A percentile compares a stretch with the other conserved stretches of the same genome.
phyloP scores from a whole-genome alignment of 2,113 vertebrate species.

The Paracanthobrama guichenoti region DNA sequence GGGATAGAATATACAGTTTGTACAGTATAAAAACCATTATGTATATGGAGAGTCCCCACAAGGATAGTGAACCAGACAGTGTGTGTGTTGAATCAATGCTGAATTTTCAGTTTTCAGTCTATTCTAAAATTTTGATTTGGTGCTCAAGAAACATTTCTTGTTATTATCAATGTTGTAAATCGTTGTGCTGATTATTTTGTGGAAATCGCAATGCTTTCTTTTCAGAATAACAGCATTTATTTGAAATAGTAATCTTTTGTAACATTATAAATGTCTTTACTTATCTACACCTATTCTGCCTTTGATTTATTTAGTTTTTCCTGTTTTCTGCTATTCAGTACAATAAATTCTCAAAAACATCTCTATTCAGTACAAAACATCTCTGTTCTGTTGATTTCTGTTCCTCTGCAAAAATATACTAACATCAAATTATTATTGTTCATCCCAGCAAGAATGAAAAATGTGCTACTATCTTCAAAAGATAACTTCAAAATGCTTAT shows the following conservation, averaged over 20 bases:
- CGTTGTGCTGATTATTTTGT: background rate
- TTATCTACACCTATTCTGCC: background rate
- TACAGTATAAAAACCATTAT: too few species aligned
- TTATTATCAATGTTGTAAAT: background rate
- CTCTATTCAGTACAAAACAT: background rate
- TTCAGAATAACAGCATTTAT: background rate
- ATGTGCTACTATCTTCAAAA: background rate
- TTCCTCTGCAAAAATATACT: background rate
- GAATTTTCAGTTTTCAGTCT: background rate
- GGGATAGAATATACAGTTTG: too few species aligned
- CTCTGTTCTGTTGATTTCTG: background rate
- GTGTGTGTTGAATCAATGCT: background rate
- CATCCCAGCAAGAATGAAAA: background rate
- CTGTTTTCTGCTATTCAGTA: background rate
- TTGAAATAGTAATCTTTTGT: background rate
- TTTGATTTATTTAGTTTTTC: background rate
- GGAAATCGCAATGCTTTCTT: background rate
- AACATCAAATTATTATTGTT: background rate
- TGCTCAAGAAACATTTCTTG: background rate
- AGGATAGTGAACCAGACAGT: too few species aligned
- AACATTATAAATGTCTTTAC: background rate
- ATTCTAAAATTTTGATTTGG: background rate
- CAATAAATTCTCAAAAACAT: background rate
- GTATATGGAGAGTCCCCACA: too few species aligned
- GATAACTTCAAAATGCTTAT: background rate